Conservation (phyloP, 1,140 invertebrate species). For the Odontomachus brunneus region DNA sequence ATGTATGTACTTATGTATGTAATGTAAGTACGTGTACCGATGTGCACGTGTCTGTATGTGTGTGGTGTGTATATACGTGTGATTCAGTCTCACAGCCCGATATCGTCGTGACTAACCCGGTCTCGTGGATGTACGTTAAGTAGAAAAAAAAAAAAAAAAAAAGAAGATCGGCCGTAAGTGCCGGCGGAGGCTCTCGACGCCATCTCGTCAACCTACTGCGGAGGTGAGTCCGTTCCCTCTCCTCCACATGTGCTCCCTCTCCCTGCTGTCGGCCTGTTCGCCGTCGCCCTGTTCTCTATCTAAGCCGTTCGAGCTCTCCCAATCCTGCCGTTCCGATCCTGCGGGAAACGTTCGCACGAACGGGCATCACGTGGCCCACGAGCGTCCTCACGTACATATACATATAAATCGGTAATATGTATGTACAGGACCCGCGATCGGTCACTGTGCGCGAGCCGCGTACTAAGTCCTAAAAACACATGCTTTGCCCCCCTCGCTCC, state of each 20-base stretch:
- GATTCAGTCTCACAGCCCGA: conserved; percentile 65
- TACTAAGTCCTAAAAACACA: conserved; percentile 5
- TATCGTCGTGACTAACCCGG: conserved; percentile 59
- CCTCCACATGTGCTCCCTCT: not conserved
- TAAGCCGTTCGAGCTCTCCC: no score
- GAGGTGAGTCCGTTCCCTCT: conserved; percentile 12
- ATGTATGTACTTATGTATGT: not conserved
- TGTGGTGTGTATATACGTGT: conserved; percentile 26
- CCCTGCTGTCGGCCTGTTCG: not conserved
- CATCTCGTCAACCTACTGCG: conserved; percentile 53
- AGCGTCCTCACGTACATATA: conserved; percentile 27
- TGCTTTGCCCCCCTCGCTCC: conserved; percentile 11
- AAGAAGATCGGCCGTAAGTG: conserved; percentile 45
- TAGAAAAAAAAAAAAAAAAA: conserved; percentile 44
- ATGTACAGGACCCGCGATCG: conserved; percentile 15
- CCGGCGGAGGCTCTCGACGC: conserved; percentile 50
- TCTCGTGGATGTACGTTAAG: conserved; percentile 50
- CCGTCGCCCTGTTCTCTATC: no score
- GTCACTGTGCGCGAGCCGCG: conserved; percentile 34
- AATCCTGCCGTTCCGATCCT: not conserved
- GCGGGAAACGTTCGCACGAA: not conserved
- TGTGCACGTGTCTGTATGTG: not conserved
- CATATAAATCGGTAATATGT: conserved; percentile 65
- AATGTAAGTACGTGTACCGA: conserved; percentile 3
- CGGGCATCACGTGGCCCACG: conserved; percentile 31